These are phyloP conservation scores for Indri indri DNA, from an alignment of 2,113 vertebrate species.

Conservation along the genomic window DNA sequence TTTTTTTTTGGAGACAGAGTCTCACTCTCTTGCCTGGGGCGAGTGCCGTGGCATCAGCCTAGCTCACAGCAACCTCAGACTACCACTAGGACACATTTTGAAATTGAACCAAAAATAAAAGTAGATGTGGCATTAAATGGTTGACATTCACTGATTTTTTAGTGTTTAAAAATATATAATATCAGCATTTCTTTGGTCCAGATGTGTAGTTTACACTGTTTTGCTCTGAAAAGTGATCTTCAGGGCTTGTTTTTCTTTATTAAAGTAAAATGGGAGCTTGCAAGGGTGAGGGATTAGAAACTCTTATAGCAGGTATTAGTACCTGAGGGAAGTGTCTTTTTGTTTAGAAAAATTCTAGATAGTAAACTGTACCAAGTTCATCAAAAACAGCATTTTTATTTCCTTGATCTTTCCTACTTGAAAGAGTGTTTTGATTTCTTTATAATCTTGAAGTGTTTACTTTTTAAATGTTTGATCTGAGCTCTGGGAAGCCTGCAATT, in stretches of 20 bases:
- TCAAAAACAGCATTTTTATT: slow-evolving; percentile 32
- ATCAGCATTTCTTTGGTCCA: slow-evolving; percentile 2
- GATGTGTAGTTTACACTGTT: not conserved
- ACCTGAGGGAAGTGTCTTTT: not conserved
- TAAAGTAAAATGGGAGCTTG: slow-evolving; percentile 21
- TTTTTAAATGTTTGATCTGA: slow-evolving; percentile 52
- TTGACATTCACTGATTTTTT: not conserved
- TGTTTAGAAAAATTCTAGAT: slow-evolving; percentile 34
- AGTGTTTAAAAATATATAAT: not conserved
- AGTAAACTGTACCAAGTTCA: not conserved
- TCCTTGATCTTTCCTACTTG: slow-evolving; percentile 49
- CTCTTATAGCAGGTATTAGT: not conserved
- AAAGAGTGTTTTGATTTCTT: slow-evolving; percentile 67
- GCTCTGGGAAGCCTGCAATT: slow-evolving; percentile 18
- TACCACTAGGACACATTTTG: not conserved
- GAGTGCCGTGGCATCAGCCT: too few species aligned
- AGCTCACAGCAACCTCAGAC: too few species aligned
- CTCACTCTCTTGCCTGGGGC: too few species aligned
- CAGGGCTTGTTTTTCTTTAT: not conserved
- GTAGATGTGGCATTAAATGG: not conserved
- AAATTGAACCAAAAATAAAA: slow-evolving; percentile 35
- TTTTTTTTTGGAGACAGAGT: too few species aligned
- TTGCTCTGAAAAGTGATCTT: slow-evolving; percentile 17
- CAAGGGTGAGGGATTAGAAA: not conserved
- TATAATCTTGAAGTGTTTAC: slow-evolving; percentile 63